Evolutionary conservation across 23 tunicate genomes (phyloP), one percentile per base, ranked within the genome.

Genomic region (Halocynthia aurantium): DNA sequence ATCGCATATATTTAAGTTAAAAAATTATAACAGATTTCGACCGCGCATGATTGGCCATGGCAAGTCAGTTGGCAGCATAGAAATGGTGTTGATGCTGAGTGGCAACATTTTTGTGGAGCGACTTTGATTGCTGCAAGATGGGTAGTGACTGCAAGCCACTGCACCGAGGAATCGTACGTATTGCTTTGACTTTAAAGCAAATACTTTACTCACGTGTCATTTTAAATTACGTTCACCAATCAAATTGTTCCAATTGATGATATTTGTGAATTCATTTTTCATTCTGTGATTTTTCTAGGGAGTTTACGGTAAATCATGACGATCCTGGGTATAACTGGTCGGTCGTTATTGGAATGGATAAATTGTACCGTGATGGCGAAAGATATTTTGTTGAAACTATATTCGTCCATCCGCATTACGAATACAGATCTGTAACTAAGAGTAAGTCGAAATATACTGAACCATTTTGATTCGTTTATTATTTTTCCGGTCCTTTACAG

Each of bases 61-160:
- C 96, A 89, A 51, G 85, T 67, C 52, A 89, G 96, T 69, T 84
- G 84, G 85, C 96, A 89, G 77, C 85, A 84, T 55, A 73, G 80
- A 62, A 72, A 81, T 6, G 68, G 85, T 40, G 17, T 55, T 13
- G 63, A 62, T 5, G 84, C 85, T 21, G 81, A 81, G 21, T 89
- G 96, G 96, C 58, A 56, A n/a, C 96, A 89, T 81, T 70, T 89
- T 52, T 93, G 98, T 60, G 98, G 98, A 5, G 98, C 89, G 4
- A 76, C 98, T 0, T 60, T 93, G 52, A 81, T 93, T 20, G 87
- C 86, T 22, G 88, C 88, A 31, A 52, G 72, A 11, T 93, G 98
- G 98, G 80, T 84, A 5, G 71, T 93, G 8, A 93, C 94, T 6
- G 93, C 98, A 7, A 82, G 88, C 58, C 98, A 93, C 76, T 93